Conservation (phyloP, 2,113 vertebrate species). For the Cryptomyrus ogoouensis region DNA sequence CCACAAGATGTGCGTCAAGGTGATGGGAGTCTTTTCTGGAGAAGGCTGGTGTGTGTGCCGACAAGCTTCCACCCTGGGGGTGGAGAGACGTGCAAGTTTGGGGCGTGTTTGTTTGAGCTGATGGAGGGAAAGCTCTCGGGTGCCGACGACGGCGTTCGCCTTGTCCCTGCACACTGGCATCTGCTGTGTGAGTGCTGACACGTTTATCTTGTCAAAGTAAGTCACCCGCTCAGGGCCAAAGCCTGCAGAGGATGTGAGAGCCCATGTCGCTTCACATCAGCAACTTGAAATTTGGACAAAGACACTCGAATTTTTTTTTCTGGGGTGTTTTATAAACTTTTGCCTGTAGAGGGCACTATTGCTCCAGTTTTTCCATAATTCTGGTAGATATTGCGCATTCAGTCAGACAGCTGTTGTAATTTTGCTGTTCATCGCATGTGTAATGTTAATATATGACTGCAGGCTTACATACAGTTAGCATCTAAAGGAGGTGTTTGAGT, state of each 20-base stretch:
- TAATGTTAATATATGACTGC: not conserved
- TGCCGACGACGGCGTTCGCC: not conserved
- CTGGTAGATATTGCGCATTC: not conserved
- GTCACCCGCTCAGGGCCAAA: not conserved
- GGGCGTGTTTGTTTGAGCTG: not conserved
- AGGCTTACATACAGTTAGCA: not conserved
- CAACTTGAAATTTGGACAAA: not conserved
- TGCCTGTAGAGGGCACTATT: conserved; percentile 59
- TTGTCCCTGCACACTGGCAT: not conserved
- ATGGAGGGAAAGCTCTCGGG: not conserved
- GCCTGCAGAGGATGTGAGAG: not conserved
- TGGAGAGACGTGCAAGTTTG: not conserved
- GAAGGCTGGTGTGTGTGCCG: not conserved
- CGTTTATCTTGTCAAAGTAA: not conserved
- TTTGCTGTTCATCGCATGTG: not conserved
- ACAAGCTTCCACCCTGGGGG: not conserved
- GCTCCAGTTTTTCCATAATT: conserved; percentile 38
- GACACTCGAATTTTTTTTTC: not conserved
- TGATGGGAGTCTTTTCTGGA: not conserved
- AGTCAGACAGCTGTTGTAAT: not conserved
- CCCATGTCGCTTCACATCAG: not conserved
- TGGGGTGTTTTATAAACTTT: not conserved
- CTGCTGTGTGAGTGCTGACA: not conserved
- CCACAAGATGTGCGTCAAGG: not conserved
- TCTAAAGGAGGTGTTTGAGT: not conserved